A percentile compares a stretch with the other conserved stretches of the same genome.
Evolutionary conservation across 2,797 vertebrate species (phyloP).

Genomic region (Xenopus petersii): DNA sequence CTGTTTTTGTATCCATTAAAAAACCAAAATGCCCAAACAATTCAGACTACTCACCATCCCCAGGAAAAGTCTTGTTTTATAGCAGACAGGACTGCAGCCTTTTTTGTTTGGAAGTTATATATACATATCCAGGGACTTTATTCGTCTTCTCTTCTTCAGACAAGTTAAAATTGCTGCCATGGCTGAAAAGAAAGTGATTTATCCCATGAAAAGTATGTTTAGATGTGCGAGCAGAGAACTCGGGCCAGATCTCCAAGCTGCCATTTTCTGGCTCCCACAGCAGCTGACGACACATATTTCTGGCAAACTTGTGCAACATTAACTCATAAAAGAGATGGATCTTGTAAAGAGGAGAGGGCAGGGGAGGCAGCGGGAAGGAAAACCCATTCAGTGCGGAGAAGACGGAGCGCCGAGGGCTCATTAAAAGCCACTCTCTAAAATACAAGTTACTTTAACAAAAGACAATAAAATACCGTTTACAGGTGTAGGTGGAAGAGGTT

Average conservation of each 20-base stretch:
- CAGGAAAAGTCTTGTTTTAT: too few relatives aligned
- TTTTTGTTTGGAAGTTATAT: not conserved
- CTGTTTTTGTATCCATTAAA: too few relatives aligned
- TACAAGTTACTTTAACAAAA: slow-evolving; percentile 14
- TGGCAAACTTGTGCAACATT: slow-evolving; percentile 34
- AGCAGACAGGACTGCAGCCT: too few relatives aligned
- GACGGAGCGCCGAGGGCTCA: slow-evolving; percentile 34
- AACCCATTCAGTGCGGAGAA: slow-evolving; percentile 21
- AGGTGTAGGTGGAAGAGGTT: not conserved
- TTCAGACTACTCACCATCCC: too few relatives aligned
- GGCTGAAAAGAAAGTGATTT: slow-evolving; percentile 31
- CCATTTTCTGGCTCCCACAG: slow-evolving; percentile 34
- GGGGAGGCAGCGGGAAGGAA: slow-evolving; percentile 10
- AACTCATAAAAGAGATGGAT: slow-evolving; percentile 48
- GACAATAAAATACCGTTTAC: too few relatives aligned
- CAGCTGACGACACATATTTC: slow-evolving; percentile 33
- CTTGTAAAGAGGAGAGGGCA: slow-evolving; percentile 29
- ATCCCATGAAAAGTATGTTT: slow-evolving; percentile 24
- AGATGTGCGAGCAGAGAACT: slow-evolving; percentile 23
- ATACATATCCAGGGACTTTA: too few relatives aligned
- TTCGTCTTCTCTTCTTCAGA: not conserved
- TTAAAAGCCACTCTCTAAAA: slow-evolving; percentile 11
- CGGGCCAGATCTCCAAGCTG: slow-evolving; percentile 30
- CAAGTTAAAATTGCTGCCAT: not conserved
- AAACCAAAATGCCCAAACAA: too few relatives aligned